Conservation (phyloP, 2,888 invertebrate species). For the Lochmaea crataegi region DNA sequence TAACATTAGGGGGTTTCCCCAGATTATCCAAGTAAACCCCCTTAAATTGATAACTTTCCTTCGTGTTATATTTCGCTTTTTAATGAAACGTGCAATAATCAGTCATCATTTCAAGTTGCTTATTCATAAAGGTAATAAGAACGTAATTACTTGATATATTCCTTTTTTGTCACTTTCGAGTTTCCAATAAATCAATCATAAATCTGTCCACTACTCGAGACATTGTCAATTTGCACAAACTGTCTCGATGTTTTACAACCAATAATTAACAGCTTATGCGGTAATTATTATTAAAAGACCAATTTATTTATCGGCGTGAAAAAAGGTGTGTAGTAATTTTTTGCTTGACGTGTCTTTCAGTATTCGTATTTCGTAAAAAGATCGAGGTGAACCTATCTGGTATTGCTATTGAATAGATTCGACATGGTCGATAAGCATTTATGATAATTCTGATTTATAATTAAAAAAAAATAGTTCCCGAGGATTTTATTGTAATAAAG, state of each 20-base stretch:
- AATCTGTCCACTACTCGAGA: not conserved
- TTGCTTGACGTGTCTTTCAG: not conserved
- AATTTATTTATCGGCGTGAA: conserved; percentile 3
- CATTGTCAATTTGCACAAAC: not conserved
- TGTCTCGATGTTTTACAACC: conserved; percentile 7
- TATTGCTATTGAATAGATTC: not conserved
- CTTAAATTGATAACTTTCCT: no score
- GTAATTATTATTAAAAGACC: conserved; percentile 13
- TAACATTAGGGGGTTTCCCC: no score
- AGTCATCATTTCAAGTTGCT: not conserved
- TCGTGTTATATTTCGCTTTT: no score
- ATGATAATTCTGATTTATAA: no score
- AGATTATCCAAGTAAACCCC: no score
- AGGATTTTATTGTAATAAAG: no score
- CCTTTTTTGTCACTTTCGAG: not conserved
- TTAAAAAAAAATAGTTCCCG: no score
- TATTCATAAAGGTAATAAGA: not conserved
- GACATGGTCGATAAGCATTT: not conserved
- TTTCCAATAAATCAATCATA: conserved; percentile 1
- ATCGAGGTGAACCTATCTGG: not conserved
- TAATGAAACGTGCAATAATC: not conserved
- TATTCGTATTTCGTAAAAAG: not conserved
- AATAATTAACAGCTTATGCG: not conserved
- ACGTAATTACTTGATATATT: not conserved
- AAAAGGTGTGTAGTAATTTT: conserved; percentile 10